Conservation (phyloP, 1,140 invertebrate genomes). For the Acyrthosiphon pisum region DNA sequence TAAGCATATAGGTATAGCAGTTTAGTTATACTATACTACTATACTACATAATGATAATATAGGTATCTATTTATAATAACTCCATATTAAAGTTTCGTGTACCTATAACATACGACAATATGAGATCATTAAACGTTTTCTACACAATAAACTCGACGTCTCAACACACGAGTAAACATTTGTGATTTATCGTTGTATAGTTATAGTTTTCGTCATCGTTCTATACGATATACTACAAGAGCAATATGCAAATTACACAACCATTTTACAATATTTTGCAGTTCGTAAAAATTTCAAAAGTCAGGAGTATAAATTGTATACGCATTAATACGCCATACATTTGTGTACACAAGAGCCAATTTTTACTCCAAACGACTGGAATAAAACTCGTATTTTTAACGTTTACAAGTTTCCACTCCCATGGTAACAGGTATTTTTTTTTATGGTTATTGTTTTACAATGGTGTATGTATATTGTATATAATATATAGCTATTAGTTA, state of each 20-base stretch:
- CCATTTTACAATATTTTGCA: background rate
- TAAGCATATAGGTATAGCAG: background rate
- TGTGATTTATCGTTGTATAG: background rate
- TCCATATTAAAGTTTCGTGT: background rate
- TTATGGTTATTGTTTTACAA: conserved; percentile 44
- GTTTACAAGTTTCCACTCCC: background rate
- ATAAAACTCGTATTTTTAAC: conserved; percentile 35
- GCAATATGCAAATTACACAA: background rate
- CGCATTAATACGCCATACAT: background rate
- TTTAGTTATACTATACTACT: no score
- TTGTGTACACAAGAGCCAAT: background rate
- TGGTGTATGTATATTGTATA: background rate
- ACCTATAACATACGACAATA: background rate
- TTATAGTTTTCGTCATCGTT: background rate
- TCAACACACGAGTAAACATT: background rate
- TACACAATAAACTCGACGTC: background rate
- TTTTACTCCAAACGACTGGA: conserved; percentile 10
- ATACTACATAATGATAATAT: no score
- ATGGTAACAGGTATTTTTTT: conserved; percentile 17
- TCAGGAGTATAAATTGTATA: background rate
- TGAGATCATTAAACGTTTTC: background rate
- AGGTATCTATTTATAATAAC: background rate
- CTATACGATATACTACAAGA: background rate
- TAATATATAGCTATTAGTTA: background rate
- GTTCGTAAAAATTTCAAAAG: background rate